Evolutionary conservation across 1,140 invertebrate genomes (phyloP).

Genomic region (Vollenhovia emeryi): DNA sequence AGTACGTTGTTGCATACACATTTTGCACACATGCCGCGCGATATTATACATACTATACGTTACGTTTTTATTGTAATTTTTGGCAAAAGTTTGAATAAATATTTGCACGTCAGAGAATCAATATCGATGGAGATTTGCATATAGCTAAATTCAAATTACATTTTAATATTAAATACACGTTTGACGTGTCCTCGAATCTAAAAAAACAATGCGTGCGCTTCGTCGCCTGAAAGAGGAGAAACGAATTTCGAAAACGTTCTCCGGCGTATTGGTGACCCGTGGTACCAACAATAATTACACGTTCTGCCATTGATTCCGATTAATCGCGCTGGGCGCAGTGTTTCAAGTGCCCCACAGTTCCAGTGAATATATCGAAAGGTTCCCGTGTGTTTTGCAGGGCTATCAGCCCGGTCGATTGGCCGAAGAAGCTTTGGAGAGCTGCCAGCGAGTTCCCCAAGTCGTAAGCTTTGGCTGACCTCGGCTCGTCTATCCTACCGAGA

Average conservation of each 20-base stretch:
- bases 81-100: conserved; percentile 7
- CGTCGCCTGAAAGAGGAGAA: not conserved
- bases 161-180: conserved; percentile 15
- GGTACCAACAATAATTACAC: not conserved
- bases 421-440: conserved; percentile 63
- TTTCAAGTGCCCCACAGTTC: conserved; percentile 15
- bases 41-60: not conserved
- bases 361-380: conserved; percentile 32
- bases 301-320: not conserved
- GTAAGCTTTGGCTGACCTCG: conserved; percentile 69
- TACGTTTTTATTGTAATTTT: not conserved
- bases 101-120: not conserved
- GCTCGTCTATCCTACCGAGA: conserved; percentile 58
- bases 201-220: not conserved
- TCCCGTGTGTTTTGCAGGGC: conserved; percentile 64
- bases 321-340: not conserved
- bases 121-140: conserved; percentile 16
- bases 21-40: not conserved
- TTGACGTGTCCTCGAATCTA: not conserved
- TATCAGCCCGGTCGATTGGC: conserved; percentile 63
- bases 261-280: not conserved
- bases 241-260: not conserved
- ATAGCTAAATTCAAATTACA: not conserved
- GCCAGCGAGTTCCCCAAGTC: conserved; percentile 56
- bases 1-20: not conserved